Conservation (phyloP, 2,888 invertebrate species). For the Mimumesa dahlbomi region DNA sequence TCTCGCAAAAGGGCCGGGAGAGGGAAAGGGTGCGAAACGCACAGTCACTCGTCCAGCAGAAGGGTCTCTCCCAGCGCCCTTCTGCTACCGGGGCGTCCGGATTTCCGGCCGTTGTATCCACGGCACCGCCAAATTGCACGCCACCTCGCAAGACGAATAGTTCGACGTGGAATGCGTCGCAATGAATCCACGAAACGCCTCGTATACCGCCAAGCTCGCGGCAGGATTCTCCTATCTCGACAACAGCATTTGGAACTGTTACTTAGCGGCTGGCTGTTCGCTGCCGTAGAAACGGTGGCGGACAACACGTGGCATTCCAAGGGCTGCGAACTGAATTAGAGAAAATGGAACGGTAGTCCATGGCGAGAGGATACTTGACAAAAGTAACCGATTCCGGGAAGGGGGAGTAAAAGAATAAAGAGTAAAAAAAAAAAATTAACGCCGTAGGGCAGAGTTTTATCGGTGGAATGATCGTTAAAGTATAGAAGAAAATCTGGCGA, state of each 20-base stretch:
- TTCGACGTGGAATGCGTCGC: slow-evolving; percentile 71
- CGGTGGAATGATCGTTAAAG: too few relatives aligned
- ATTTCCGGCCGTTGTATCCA: slow-evolving; percentile 55
- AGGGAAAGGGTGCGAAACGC: neutral
- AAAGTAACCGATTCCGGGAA: too few relatives aligned
- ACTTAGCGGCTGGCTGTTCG: slow-evolving; percentile 47
- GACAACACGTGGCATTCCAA: slow-evolving; percentile 39
- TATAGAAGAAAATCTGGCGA: too few relatives aligned
- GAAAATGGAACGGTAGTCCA: slow-evolving; percentile 10
- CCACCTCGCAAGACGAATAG: slow-evolving; percentile 68
- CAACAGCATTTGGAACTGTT: slow-evolving; percentile 53
- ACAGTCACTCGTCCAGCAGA: neutral
- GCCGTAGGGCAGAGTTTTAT: too few relatives aligned
- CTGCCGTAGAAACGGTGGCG: slow-evolving; percentile 25
- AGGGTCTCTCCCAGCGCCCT: slow-evolving; percentile 9
- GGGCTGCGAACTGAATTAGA: slow-evolving; percentile 48
- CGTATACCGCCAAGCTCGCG: slow-evolving; percentile 40
- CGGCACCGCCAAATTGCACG: slow-evolving; percentile 63
- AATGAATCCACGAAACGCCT: slow-evolving; percentile 66
- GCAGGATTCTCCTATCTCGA: slow-evolving; percentile 45
- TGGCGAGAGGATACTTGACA: neutral
- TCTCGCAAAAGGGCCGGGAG: neutral
- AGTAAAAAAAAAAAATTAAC: too few relatives aligned
- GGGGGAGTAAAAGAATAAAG: too few relatives aligned
- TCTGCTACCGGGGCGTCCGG: slow-evolving; percentile 41